Conservation (phyloP, 2,113 vertebrate species). For the Mandrillus leucophaeus region DNA sequence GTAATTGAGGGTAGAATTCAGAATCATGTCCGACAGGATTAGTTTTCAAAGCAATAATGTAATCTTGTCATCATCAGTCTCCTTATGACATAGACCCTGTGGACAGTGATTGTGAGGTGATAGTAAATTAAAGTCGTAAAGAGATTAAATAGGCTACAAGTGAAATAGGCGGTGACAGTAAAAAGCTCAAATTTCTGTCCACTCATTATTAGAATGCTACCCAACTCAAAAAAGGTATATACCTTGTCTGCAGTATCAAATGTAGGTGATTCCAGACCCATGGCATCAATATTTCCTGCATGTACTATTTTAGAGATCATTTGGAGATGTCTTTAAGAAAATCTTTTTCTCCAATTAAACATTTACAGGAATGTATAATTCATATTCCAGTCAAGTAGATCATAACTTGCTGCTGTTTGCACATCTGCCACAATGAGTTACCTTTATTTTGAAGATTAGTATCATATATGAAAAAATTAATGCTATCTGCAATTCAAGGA, state of each 20-base stretch:
- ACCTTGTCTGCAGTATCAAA: not conserved
- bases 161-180: not conserved
- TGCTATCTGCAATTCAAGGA: conserved; percentile 17
- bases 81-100: not conserved
- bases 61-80: conserved; percentile 18
- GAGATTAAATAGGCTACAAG: not conserved
- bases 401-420: not conserved
- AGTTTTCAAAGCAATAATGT: conserved; percentile 45
- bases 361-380: not conserved
- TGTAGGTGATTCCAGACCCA: not conserved
- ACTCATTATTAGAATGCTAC: not conserved
- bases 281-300: not conserved
- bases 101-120: not conserved
- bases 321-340: not conserved
- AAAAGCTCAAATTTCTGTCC: conserved; percentile 18
- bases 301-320: not conserved
- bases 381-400: conserved; percentile 51
- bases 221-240: not conserved
- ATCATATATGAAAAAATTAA: conserved; percentile 67
- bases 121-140: conserved; percentile 48
- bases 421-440: conserved; percentile 55
- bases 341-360: not conserved
- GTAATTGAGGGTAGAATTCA: not conserved
- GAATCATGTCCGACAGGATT: not conserved
- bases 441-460: conserved; percentile 53